These are phyloP conservation scores for Cactoblastis cactorum DNA, from an alignment of 2,888 invertebrate species.

Conservation along the genomic window DNA sequence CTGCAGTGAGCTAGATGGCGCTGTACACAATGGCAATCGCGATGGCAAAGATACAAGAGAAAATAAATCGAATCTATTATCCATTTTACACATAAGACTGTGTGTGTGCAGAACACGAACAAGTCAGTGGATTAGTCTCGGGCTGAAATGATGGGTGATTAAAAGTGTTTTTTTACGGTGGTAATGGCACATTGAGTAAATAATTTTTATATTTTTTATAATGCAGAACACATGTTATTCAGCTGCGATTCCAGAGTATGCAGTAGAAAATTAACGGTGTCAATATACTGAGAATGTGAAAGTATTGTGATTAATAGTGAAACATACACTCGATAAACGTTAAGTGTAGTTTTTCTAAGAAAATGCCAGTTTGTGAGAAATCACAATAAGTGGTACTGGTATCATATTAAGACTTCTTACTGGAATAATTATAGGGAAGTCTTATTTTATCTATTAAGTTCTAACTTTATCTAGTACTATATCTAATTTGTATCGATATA, in stretches of 20 bases:
- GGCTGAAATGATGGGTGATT: too few species aligned
- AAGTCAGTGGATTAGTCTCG: too few species aligned
- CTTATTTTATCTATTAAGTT: neutral
- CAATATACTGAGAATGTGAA: neutral
- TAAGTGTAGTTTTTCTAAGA: neutral
- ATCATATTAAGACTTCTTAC: neutral
- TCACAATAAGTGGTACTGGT: neutral
- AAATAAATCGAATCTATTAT: too few species aligned
- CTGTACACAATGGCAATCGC: neutral
- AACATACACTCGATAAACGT: neutral
- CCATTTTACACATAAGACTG: too few species aligned
- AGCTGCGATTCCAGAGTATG: neutral
- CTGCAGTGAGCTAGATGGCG: conserved; percentile 16
- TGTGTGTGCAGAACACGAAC: too few species aligned
- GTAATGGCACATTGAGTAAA: too few species aligned
- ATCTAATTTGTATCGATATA: neutral
- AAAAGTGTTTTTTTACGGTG: too few species aligned
- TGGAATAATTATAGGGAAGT: neutral
- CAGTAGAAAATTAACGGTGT: neutral
- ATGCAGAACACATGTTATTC: too few species aligned
- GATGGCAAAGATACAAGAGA: too few species aligned
- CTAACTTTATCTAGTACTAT: neutral
- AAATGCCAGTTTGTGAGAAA: neutral
- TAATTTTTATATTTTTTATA: too few species aligned
- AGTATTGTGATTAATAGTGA: neutral